Percentiles rank a stretch among this genome's conserved stretches.
phyloP scores from a whole-genome alignment of 2,113 vertebrate species.

The Spheniscus mendiculus region DNA sequence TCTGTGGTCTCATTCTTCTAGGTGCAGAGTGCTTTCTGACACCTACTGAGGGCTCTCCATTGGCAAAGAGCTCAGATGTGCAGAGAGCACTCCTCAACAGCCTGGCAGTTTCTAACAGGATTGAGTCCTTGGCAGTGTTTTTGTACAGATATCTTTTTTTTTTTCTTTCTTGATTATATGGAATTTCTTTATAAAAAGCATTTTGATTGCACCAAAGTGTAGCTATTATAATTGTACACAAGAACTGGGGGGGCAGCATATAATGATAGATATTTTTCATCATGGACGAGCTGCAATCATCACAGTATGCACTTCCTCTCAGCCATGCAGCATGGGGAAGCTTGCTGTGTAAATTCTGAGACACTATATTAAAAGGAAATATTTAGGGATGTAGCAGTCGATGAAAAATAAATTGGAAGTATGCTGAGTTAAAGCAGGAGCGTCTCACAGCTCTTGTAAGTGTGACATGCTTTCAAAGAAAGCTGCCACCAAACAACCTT shows the following conservation, averaged over 20 bases:
- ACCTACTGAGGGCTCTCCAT: neutral
- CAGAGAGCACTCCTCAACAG: neutral
- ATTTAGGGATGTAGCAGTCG: conserved; percentile 23
- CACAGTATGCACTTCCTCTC: conserved; percentile 49
- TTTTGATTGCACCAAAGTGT: neutral
- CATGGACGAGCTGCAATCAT: conserved; percentile 16
- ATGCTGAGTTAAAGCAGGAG: neutral
- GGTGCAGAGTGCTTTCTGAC: neutral
- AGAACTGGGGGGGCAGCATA: neutral
- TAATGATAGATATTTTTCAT: conserved; percentile 37
- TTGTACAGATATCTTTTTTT: neutral
- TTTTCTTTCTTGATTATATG: neutral
- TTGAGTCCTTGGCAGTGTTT: neutral
- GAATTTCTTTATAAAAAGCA: conserved; percentile 20
- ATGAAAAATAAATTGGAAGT: conserved; percentile 52
- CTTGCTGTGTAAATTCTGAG: conserved; percentile 12
- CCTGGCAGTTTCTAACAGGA: neutral
- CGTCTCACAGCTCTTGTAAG: neutral
- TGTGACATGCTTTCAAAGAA: neutral
- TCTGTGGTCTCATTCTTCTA: neutral
- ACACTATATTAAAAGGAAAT: conserved; percentile 23
- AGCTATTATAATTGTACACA: neutral
- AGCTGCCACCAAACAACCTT: neutral
- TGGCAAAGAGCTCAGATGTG: neutral
- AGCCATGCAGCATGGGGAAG: neutral